Percentiles rank a stretch among this genome's conserved stretches.
Conservation (phyloP, 2,888 invertebrate species). For the Tryphoninae sp. region DNA sequence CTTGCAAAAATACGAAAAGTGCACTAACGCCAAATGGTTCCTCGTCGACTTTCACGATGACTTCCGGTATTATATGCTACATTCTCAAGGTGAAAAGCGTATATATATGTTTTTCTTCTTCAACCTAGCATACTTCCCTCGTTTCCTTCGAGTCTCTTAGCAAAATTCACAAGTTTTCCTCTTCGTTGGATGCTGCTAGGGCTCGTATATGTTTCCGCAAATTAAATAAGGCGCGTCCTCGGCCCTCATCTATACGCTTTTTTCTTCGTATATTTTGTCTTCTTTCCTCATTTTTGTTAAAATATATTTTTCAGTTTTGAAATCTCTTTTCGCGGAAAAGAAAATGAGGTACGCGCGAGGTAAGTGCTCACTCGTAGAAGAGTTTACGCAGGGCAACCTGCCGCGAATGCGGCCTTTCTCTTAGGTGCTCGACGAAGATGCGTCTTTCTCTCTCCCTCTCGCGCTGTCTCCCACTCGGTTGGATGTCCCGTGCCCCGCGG, state of each 20-base stretch:
- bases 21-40: constrained; percentile 31
- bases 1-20: constrained; percentile 42
- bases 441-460: constrained; percentile 45
- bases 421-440: constrained; percentile 12
- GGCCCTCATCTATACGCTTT: constrained; percentile 28
- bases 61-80: constrained; percentile 45
- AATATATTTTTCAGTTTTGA: constrained; percentile 29
- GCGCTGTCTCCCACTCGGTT: too few species aligned
- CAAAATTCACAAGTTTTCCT: constrained; percentile 52
- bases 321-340: constrained; percentile 45
- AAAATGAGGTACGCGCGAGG: constrained; percentile 46
- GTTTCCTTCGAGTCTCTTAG: constrained; percentile 39
- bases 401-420: constrained; percentile 8
- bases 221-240: constrained; percentile 53
- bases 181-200: constrained; percentile 33
- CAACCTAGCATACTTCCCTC: constrained; percentile 38
- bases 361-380: background rate
- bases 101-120: constrained; percentile 35
- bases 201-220: constrained; percentile 61
- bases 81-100: constrained; percentile 19
- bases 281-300: background rate
- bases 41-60: constrained; percentile 15
- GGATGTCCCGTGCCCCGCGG: constrained; percentile 30
- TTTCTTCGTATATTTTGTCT: constrained; percentile 36
- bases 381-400: constrained; percentile 7